Evolutionary conservation across 1,140 invertebrate species (phyloP), one percentile per base, ranked within the genome.

Genomic region (Schlechtendalia chinensis): DNA sequence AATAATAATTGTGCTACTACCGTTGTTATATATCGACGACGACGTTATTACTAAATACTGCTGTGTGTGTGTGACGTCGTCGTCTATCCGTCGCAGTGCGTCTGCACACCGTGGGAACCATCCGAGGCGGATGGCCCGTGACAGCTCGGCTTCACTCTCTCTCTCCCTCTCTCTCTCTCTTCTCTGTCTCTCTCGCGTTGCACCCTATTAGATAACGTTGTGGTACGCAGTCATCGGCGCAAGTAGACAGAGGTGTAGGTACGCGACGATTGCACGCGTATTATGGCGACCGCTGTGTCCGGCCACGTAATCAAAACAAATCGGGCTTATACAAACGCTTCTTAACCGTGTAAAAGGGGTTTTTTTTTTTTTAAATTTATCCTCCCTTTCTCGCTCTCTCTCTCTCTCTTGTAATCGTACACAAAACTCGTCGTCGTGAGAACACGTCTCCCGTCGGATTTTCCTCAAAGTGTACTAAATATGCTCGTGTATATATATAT

Each of bases 81-180:
- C 19, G 29, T 67, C n/a, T 39, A 47, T 22, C 65, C 65, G 65
- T 5, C 61, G 17, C 16, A 24, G 24, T 17, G 14, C 61, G n/a
- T n/a, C 5, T 50, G n/a, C n/a, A 29, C 29, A 71, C 61, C 61
- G 61, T 71, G 63, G 50, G 80, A 71, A 71, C 63, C 27, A 47
- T 67, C 63, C 80, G 80, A 67, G 80, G 80, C 61, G 80, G 61
- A 81, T 67, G 61, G 63, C 54, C 61, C 47, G 67, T 67, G 80
- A 56, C 67, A 69, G 29, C 19, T 67, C 29, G 22, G 29, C 61
- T 54, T 81, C 53, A 69, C 27, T 69, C 47, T 53, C n/a, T n/a
- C n/a, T n/a, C n/a, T n/a, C n/a, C n/a, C n/a, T n/a, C n/a, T n/a
- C n/a, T n/a, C n/a, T n/a, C n/a, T n/a, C n/a, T n/a, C n/a, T n/a